Evolutionary conservation across 1,140 invertebrate species (phyloP).

Genomic region (Sitodiplosis mosellana): DNA sequence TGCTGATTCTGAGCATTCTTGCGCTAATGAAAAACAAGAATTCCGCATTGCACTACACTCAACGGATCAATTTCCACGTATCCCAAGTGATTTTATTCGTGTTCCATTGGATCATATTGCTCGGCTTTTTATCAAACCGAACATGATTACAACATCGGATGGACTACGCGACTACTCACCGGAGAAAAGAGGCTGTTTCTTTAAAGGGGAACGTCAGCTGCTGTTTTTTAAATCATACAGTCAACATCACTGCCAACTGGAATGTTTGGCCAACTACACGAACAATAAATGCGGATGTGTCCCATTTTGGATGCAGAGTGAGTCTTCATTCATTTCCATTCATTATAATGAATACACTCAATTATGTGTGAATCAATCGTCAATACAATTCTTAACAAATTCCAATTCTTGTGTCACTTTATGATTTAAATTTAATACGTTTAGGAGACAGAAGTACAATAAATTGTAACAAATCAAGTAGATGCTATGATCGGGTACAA

Average conservation of each 20-base stretch:
- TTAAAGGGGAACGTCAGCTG: slow-evolving; percentile 36
- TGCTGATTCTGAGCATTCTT: slow-evolving; percentile 42
- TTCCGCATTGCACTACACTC: slow-evolving; percentile 43
- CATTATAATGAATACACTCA: no score
- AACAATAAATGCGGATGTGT: slow-evolving; percentile 28
- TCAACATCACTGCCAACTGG: slow-evolving; percentile 53
- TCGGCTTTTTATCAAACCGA: slow-evolving; percentile 41
- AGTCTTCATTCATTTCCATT: no score
- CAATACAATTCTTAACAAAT: no score
- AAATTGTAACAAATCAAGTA: no score
- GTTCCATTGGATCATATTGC: no score
- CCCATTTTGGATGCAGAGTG: slow-evolving; percentile 34
- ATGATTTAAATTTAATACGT: no score
- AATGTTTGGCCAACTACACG: slow-evolving; percentile 59
- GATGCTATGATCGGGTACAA: no score
- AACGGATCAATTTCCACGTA: slow-evolving; percentile 16
- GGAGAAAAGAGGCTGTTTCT: slow-evolving; percentile 38
- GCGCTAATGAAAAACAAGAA: slow-evolving; percentile 45
- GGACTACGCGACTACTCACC: slow-evolving; percentile 27
- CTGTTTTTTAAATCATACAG: slow-evolving; percentile 50
- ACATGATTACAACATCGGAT: slow-evolving; percentile 39
- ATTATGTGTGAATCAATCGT: no score
- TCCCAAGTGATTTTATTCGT: no score
- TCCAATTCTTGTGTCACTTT: no score
- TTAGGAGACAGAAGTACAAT: no score